These are phyloP conservation scores for Sapajus apella DNA, from an alignment of 2,113 vertebrate genomes.

Conservation along the genomic window DNA sequence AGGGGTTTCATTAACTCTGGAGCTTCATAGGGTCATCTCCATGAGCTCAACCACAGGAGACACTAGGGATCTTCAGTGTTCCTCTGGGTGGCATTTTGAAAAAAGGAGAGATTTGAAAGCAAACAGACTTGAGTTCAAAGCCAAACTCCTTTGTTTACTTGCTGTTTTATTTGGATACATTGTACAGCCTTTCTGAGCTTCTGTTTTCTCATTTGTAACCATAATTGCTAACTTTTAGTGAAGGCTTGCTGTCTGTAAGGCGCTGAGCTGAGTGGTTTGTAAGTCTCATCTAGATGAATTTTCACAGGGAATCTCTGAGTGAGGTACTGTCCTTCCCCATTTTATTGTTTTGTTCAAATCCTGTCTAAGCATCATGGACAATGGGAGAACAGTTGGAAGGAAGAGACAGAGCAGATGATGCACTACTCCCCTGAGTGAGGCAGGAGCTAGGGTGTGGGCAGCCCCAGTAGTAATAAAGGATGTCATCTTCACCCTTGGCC, in stretches of 20 bases:
- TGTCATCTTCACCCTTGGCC: background rate
- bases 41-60: background rate
- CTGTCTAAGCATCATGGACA: background rate
- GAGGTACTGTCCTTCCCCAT: background rate
- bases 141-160: background rate
- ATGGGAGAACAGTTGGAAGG: background rate
- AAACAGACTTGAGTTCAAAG: background rate
- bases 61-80: background rate
- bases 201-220: slow-evolving; percentile 22
- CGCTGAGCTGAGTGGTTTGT: background rate
- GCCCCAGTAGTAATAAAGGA: background rate
- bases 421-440: background rate
- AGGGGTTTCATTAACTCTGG: background rate
- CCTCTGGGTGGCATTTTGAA: background rate
- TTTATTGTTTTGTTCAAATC: background rate
- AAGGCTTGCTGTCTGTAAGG: background rate
- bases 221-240: background rate
- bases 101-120: background rate
- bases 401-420: background rate
- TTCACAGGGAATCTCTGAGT: background rate
- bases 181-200: background rate
- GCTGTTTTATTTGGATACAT: background rate
- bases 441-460: background rate
- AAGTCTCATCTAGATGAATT: background rate
- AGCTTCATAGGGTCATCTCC: background rate